Evolutionary conservation across 2,888 invertebrate species (phyloP).

Genomic region (Trypoxylon attenuatum): DNA sequence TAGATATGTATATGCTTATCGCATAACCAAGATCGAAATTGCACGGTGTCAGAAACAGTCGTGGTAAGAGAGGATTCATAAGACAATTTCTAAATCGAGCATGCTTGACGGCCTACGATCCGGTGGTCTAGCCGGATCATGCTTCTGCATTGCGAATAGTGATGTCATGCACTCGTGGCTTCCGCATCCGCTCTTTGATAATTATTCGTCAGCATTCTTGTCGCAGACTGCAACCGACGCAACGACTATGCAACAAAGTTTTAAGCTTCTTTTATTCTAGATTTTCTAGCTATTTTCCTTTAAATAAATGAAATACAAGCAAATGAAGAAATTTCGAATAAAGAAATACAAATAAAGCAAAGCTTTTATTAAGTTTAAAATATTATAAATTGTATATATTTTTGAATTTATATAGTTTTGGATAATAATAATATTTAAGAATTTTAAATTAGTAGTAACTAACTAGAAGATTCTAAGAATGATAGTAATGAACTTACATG

Average conservation of each 20-base stretch:
- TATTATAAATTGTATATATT: too few species aligned
- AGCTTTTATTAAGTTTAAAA: too few species aligned
- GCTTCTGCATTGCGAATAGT: slow-evolving; percentile 26
- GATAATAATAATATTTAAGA: neutral
- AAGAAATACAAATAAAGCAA: too few species aligned
- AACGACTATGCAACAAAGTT: neutral
- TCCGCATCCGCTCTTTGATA: slow-evolving; percentile 53
- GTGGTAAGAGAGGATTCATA: too few species aligned
- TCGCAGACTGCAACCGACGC: slow-evolving; percentile 16
- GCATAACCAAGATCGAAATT: too few species aligned
- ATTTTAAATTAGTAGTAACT: neutral
- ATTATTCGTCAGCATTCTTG: slow-evolving; percentile 36
- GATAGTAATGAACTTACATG: too few species aligned
- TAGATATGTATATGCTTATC: too few species aligned
- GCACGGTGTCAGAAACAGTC: too few species aligned
- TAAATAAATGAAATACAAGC: too few species aligned
- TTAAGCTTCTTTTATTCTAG: neutral
- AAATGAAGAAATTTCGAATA: neutral
- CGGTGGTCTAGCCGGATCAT: neutral
- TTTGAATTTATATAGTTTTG: too few species aligned
- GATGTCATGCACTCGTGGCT: slow-evolving; percentile 47
- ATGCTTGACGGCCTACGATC: slow-evolving; percentile 4
- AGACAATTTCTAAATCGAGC: slow-evolving; percentile 18
- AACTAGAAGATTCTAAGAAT: neutral
- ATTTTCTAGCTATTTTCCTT: neutral